These are phyloP conservation scores for Neelides folsomi DNA, from an alignment of 2,888 invertebrate species.

Conservation along the genomic window DNA sequence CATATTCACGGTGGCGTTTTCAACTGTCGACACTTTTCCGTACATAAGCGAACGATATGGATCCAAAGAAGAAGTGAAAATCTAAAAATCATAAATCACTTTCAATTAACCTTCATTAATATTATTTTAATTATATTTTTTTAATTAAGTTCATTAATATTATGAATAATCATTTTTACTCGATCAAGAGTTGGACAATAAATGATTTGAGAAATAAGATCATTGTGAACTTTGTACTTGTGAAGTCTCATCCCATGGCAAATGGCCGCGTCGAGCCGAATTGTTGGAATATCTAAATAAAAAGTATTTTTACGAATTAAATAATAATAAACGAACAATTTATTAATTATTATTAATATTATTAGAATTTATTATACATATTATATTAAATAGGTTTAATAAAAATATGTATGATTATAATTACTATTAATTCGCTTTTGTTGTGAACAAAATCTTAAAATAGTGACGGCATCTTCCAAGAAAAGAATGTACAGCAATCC, in stretches of 20 bases:
- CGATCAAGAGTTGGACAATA: constrained; percentile 11
- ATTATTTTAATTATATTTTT: no score
- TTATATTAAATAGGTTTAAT: not conserved
- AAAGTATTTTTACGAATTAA: not conserved
- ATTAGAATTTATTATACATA: no score
- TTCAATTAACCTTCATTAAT: no score
- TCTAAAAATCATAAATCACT: not conserved
- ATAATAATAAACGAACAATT: no score
- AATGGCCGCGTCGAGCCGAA: constrained; percentile 13
- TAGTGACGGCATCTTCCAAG: constrained; percentile 11
- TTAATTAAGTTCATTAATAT: no score
- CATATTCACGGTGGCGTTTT: constrained; percentile 13
- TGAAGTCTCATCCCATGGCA: constrained; percentile 9
- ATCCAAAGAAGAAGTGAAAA: constrained; percentile 12
- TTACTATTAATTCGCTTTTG: constrained; percentile 11
- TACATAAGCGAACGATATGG: constrained; percentile 3
- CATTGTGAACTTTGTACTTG: constrained; percentile 15
- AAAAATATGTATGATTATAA: not conserved
- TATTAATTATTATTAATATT: no score
- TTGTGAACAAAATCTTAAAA: constrained; percentile 14
- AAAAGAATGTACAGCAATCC: constrained; percentile 11
- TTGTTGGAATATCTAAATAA: constrained; percentile 12
- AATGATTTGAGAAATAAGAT: constrained; percentile 12
- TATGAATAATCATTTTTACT: no score
- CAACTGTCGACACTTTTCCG: constrained; percentile 6